Evolutionary conservation across 2,888 invertebrate genomes (phyloP).

Genomic region (Diadromus collaris): DNA sequence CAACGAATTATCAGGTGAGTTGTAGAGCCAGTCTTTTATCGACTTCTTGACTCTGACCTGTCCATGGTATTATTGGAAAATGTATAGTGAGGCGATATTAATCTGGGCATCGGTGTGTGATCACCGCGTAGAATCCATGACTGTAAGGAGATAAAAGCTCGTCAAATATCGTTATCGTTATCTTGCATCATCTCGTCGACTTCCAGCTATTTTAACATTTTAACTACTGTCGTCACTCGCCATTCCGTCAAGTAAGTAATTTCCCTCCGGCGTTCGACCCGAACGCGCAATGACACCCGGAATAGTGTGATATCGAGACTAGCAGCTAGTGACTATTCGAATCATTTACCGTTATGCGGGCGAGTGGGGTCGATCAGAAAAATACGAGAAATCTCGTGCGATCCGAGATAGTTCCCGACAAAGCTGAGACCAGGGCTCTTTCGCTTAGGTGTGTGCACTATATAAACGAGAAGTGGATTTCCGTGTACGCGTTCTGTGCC

Average conservation of each 20-base stretch:
- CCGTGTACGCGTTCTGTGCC: conserved; percentile 56
- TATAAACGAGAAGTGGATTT: conserved; percentile 58
- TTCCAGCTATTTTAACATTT: background rate
- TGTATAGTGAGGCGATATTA: conserved; percentile 28
- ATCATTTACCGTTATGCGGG: conserved; percentile 34
- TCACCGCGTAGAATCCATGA: background rate
- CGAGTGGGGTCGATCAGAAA: conserved; percentile 25
- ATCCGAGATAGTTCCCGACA: background rate
- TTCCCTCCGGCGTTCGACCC: background rate
- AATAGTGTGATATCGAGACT: conserved; percentile 11
- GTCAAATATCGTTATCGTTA: conserved; percentile 36
- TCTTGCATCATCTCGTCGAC: background rate
- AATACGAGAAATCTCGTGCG: conserved; percentile 41
- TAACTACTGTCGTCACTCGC: background rate
- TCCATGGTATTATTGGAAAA: conserved; percentile 14
- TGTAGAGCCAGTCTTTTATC: background rate
- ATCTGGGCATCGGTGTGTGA: background rate
- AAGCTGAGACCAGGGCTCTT: conserved; percentile 24
- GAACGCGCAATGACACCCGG: conserved; percentile 10
- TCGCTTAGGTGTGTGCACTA: conserved; percentile 20
- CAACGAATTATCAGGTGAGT: conserved; percentile 3
- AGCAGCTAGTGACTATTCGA: conserved; percentile 31
- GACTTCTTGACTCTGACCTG: background rate
- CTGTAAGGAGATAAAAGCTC: conserved; percentile 33
- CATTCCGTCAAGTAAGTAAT: conserved; percentile 5